These are phyloP conservation scores for Cassiopea xamachana DNA, from an alignment of 30 jellyfish, hydroid and myxozoan species.

Conservation along the genomic window DNA sequence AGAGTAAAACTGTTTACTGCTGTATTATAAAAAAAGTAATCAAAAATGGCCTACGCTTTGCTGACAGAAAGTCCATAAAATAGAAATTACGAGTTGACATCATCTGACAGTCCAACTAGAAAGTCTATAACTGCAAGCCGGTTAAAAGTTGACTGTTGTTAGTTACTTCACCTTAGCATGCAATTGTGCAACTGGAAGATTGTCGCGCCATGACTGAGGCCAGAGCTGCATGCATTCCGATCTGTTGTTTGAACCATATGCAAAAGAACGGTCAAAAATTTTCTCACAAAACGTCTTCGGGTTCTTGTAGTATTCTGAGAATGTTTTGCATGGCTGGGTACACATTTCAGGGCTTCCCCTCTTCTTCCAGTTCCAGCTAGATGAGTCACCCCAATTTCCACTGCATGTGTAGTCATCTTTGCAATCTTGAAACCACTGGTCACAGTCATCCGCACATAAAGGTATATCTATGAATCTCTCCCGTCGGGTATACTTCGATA, in stretches of 20 bases:
- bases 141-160: too few species aligned
- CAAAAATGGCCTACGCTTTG: too few species aligned
- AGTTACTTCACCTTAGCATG: slow-evolving; percentile 25
- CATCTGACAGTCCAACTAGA: too few species aligned
- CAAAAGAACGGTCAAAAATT: slow-evolving; percentile 77
- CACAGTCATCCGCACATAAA: slow-evolving; percentile 89
- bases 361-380: slow-evolving; percentile 85
- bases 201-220: slow-evolving; percentile 67
- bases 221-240: slow-evolving; percentile 72
- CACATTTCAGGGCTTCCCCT: slow-evolving; percentile 93
- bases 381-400: slow-evolving; percentile 85
- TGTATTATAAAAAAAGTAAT: too few species aligned
- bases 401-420: slow-evolving; percentile 89
- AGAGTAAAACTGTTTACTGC: too few species aligned
- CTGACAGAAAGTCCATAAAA: too few species aligned
- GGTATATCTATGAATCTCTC: slow-evolving; percentile 87
- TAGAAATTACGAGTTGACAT: too few species aligned
- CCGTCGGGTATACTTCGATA: slow-evolving; percentile 75
- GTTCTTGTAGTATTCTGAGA: slow-evolving; percentile 74
- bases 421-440: slow-evolving; percentile 93
- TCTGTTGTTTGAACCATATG: slow-evolving; percentile 64
- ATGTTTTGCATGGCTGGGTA: slow-evolving; percentile 89
- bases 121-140: too few species aligned
- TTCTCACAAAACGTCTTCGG: slow-evolving; percentile 90
- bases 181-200: slow-evolving; percentile 38